Evolutionary conservation across 2,797 vertebrate genomes (phyloP).

Genomic region (Sebastolobus altivelis): DNA sequence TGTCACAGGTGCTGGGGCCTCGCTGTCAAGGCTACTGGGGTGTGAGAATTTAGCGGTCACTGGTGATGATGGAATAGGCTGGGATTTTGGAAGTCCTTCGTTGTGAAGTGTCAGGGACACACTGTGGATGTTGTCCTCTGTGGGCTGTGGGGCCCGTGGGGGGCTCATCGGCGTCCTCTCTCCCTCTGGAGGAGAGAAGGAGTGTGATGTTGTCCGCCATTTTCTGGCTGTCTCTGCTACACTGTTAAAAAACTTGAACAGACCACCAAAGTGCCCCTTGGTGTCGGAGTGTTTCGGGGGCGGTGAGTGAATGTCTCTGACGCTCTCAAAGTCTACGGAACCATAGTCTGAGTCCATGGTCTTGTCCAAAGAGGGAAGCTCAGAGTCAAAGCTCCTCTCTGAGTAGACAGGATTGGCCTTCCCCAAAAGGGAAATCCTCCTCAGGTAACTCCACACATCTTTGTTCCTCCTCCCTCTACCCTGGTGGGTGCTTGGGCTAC

Average conservation of each 20-base stretch:
- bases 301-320: conserved; percentile 81
- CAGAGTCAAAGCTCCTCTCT: conserved; percentile 87
- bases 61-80: conserved; percentile 54
- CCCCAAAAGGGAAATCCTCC: conserved; percentile 89
- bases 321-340: conserved; percentile 84
- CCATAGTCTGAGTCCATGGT: conserved; percentile 83
- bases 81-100: conserved; percentile 60
- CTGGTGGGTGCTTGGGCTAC: conserved; percentile 75
- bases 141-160: conserved; percentile 58
- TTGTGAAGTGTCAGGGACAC: conserved; percentile 74
- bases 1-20: conserved; percentile 34
- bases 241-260: conserved; percentile 91
- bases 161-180: conserved; percentile 80
- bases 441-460: conserved; percentile 93
- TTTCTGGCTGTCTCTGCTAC: conserved; percentile 90
- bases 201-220: conserved; percentile 88
- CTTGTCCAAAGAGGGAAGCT: conserved; percentile 85
- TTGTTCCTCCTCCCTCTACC: conserved; percentile 82
- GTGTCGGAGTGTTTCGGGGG: conserved; percentile 74
- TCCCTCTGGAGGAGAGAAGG: conserved; percentile 87
- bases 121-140: conserved; percentile 70
- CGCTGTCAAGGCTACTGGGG: conserved; percentile 49
- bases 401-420: conserved; percentile 83
- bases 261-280: conserved; percentile 89
- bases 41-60: conserved; percentile 58